A percentile compares a stretch with the other conserved stretches of the same genome.
Evolutionary conservation across 2,888 invertebrate species (phyloP).

Genomic region (Pachycephus smyrnensis): DNA sequence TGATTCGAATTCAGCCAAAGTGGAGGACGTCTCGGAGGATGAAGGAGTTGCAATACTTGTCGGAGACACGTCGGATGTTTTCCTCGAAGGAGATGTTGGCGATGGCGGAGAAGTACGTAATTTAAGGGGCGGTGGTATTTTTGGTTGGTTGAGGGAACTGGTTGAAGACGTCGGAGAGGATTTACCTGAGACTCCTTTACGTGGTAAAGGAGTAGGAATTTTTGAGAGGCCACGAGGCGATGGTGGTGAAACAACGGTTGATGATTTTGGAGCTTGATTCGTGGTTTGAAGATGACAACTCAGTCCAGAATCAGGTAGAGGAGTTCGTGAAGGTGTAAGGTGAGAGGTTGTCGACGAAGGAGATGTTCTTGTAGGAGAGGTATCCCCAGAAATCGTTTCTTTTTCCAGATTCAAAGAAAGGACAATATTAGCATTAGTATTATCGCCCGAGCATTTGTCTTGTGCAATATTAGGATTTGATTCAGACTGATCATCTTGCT

Average conservation of each 20-base stretch:
- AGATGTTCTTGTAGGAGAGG: neutral
- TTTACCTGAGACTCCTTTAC: constrained; percentile 46
- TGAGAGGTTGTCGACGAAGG: neutral
- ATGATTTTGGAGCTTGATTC: neutral
- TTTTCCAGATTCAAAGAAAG: neutral
- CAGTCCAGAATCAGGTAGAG: neutral
- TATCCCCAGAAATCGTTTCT: neutral
- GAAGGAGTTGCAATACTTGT: neutral
- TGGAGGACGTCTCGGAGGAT: neutral
- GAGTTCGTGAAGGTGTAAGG: neutral
- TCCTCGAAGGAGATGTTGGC: constrained; percentile 10
- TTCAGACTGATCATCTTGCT: neutral
- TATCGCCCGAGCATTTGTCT: neutral
- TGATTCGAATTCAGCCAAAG: neutral
- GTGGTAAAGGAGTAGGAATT: constrained; percentile 60
- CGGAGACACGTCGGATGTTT: neutral
- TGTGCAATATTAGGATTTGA: neutral
- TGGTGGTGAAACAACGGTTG: neutral
- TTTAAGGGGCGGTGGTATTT: constrained; percentile 28
- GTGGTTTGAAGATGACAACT: neutral
- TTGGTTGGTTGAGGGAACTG: constrained; percentile 27
- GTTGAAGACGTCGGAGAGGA: constrained; percentile 31
- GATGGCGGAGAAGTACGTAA: constrained; percentile 28
- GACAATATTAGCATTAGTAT: too few relatives aligned
- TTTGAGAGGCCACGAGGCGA: constrained; percentile 52